Percentiles rank a stretch among this genome's conserved stretches.
These are phyloP conservation scores for Axis porcinus DNA, from an alignment of 2,113 vertebrate genomes.

Conservation along the genomic window DNA sequence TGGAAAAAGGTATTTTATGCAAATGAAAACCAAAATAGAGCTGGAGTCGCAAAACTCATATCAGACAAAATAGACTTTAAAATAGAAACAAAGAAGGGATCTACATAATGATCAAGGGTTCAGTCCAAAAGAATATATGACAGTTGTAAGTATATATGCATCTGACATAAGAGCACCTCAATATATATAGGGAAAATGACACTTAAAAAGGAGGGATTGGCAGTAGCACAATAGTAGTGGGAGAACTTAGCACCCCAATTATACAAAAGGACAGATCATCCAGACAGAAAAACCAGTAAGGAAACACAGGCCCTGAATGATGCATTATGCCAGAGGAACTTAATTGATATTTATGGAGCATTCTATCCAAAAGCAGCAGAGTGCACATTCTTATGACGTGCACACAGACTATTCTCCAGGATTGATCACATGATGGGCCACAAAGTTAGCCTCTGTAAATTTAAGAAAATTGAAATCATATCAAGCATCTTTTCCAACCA, in stretches of 20 bases:
- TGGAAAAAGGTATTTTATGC: not conserved
- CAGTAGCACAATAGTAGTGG: not conserved
- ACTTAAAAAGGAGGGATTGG: not conserved
- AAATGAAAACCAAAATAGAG: not conserved
- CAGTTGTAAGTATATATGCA: not conserved
- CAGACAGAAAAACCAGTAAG: not conserved
- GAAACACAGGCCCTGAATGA: not conserved
- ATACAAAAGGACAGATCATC: not conserved
- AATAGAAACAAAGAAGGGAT: not conserved
- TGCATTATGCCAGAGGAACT: not conserved
- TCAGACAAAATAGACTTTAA: not conserved
- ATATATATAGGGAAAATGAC: not conserved
- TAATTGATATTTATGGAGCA: not conserved
- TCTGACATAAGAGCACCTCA: not conserved
- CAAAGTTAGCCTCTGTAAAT: not conserved
- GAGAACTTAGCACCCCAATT: not conserved
- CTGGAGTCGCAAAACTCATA: not conserved
- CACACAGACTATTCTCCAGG: not conserved
- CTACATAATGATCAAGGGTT: not conserved
- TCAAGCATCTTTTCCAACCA: not conserved
- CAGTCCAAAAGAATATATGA: not conserved
- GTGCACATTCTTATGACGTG: not conserved
- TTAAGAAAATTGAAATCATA: not conserved
- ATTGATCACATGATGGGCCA: not conserved
- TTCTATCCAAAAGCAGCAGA: not conserved